Conservation (phyloP, 2,113 vertebrate genomes). For the Cebus imitator region DNA sequence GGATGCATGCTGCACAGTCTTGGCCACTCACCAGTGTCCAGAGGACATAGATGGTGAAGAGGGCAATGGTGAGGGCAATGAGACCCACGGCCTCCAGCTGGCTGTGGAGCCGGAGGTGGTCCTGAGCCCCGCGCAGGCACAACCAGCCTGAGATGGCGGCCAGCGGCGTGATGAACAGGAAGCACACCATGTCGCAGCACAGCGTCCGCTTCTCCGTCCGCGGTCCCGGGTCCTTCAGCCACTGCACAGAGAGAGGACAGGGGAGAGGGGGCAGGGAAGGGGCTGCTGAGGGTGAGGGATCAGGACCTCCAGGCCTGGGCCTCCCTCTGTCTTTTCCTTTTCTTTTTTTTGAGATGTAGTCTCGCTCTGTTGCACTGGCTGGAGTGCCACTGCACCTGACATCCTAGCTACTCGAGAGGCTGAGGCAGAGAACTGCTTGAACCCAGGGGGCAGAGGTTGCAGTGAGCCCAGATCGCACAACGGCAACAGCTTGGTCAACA, state of each 20-base stretch:
- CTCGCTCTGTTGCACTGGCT: too few species aligned
- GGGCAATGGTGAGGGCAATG: constrained; percentile 96
- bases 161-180: constrained; percentile 95
- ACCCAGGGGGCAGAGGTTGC: too few species aligned
- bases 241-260: constrained; percentile 81
- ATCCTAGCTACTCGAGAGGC: too few species aligned
- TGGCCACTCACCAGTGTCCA: constrained; percentile 94
- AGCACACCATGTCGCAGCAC: constrained; percentile 97
- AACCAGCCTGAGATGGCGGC: constrained; percentile 97
- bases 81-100: constrained; percentile 95
- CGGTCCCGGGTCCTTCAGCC: constrained; percentile 94
- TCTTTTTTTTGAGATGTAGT: too few species aligned
- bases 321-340: not conserved
- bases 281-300: not conserved
- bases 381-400: too few species aligned
- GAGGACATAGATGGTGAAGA: constrained; percentile 97
- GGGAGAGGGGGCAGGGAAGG: rapidly evolving
- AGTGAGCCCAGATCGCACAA: too few species aligned
- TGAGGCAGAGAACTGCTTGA: too few species aligned
- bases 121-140: constrained; percentile 94
- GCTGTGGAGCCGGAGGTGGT: constrained; percentile 95
- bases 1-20: not conserved
- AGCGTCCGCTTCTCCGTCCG: constrained; percentile 95
- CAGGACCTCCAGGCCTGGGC: not conserved
- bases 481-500: too few species aligned